These are phyloP conservation scores for Notothenia coriiceps DNA, from an alignment of 2,113 vertebrate genomes.

Conservation along the genomic window DNA sequence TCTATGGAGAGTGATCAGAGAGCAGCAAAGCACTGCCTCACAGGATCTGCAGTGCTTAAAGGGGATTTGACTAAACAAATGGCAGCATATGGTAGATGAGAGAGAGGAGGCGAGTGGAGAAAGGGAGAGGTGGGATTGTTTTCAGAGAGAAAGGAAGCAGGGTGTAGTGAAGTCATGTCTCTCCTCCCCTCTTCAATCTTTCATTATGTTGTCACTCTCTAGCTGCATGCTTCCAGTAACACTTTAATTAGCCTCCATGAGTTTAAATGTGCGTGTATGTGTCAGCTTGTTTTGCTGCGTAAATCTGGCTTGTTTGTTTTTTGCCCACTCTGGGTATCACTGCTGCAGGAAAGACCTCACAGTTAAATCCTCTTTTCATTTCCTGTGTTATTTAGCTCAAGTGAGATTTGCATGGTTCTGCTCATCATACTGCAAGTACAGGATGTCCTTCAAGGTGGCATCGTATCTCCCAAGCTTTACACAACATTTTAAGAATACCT, in stretches of 20 bases:
- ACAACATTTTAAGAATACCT: no score
- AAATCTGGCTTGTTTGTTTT: constrained; percentile 79
- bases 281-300: constrained; percentile 72
- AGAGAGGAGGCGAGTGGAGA: constrained; percentile 62
- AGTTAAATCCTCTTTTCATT: neutral
- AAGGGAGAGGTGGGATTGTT: constrained; percentile 81
- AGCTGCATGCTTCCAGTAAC: constrained; percentile 79
- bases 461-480: no score
- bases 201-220: constrained; percentile 87
- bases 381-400: neutral
- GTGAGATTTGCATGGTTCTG: neutral
- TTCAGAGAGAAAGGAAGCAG: constrained; percentile 69
- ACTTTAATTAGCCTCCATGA: constrained; percentile 84
- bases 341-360: constrained; percentile 46
- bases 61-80: constrained; percentile 87
- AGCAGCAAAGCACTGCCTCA: constrained; percentile 50
- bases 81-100: constrained; percentile 89
- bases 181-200: constrained; percentile 83
- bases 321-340: constrained; percentile 15
- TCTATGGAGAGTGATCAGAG: constrained; percentile 62
- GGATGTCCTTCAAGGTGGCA: neutral
- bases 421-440: neutral
- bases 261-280: constrained; percentile 77
- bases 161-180: constrained; percentile 58
- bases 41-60: constrained; percentile 76